These are phyloP conservation scores for Thaleichthys pacificus DNA, from an alignment of 2,797 vertebrate species.

Conservation along the genomic window DNA sequence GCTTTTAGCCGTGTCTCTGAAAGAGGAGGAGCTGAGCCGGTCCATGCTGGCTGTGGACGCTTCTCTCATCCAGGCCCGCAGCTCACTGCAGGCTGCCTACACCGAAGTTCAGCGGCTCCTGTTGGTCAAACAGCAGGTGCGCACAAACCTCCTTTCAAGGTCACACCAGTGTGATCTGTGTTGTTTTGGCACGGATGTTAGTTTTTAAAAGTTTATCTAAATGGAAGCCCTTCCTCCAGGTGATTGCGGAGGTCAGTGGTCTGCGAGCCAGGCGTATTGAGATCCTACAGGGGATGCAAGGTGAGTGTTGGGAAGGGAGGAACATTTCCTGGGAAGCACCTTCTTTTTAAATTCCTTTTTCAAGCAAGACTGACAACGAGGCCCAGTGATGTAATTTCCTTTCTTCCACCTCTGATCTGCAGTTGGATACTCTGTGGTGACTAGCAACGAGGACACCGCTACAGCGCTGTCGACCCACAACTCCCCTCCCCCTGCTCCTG, in stretches of 20 bases:
- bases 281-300: slow-evolving; percentile 89
- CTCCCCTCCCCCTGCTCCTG: slow-evolving; percentile 16
- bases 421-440: slow-evolving; percentile 36
- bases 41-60: slow-evolving; percentile 82
- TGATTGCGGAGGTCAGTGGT: slow-evolving; percentile 83
- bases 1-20: slow-evolving; percentile 84
- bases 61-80: slow-evolving; percentile 80
- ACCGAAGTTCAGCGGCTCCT: slow-evolving; percentile 86
- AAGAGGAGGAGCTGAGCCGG: slow-evolving; percentile 85
- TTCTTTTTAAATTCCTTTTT: too few relatives aligned
- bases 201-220: neutral
- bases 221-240: slow-evolving; percentile 64
- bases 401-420: slow-evolving; percentile 17
- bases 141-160: neutral
- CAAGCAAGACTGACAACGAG: too few relatives aligned
- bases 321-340: neutral
- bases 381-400: too few relatives aligned
- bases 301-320: slow-evolving; percentile 57
- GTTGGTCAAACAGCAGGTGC: slow-evolving; percentile 87
- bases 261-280: slow-evolving; percentile 88
- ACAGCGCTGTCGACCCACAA: neutral
- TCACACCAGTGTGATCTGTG: neutral
- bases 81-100: slow-evolving; percentile 82
- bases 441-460: slow-evolving; percentile 11
- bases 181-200: neutral